phyloP scores from a whole-genome alignment of 2,797 vertebrate genomes.

The Bufotes viridis region DNA sequence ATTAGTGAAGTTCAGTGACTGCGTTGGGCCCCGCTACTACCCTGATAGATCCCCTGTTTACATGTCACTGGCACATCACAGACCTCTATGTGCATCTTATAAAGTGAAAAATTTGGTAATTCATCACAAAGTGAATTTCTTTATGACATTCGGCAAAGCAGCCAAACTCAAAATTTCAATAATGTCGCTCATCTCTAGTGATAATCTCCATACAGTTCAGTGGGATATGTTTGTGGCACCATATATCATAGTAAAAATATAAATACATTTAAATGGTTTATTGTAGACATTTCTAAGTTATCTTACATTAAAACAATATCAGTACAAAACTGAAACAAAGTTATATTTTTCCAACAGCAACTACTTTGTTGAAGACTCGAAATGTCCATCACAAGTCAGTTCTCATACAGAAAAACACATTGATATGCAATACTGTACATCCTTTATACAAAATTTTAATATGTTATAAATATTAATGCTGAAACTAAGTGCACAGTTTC shows the following conservation, averaged over 20 bases:
- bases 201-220: neutral
- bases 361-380: neutral
- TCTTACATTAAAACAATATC: neutral
- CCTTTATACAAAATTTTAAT: slow-evolving; percentile 26
- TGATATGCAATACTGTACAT: slow-evolving; percentile 14
- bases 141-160: too few relatives aligned
- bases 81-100: too few relatives aligned
- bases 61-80: too few relatives aligned
- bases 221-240: neutral
- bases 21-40: too few relatives aligned
- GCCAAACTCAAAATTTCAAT: too few relatives aligned
- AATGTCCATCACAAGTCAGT: neutral
- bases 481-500: slow-evolving; percentile 3
- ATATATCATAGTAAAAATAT: neutral
- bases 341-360: neutral
- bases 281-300: neutral
- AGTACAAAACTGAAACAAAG: neutral
- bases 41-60: too few relatives aligned
- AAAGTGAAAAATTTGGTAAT: too few relatives aligned
- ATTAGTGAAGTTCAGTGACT: too few relatives aligned
- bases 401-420: slow-evolving; percentile 11
- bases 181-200: neutral
- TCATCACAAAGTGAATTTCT: too few relatives aligned
- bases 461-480: slow-evolving; percentile 47
- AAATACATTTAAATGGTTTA: neutral